These are phyloP conservation scores for Euura lappo DNA, from an alignment of 1,140 invertebrate genomes.

Conservation along the genomic window DNA sequence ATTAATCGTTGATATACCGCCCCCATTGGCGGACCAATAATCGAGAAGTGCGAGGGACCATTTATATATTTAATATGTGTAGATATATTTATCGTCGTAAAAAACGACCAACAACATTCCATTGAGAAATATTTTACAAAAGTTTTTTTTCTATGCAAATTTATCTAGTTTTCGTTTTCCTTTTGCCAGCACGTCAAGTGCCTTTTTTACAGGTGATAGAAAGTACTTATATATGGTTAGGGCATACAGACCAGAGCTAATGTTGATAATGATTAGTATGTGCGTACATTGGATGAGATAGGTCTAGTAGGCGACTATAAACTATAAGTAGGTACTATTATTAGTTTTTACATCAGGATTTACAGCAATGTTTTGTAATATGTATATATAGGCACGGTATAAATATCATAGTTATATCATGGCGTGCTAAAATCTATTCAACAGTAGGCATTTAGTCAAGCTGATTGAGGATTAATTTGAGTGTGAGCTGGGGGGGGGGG, in stretches of 20 bases:
- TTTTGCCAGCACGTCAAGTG: constrained; percentile 2
- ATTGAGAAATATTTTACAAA: background rate
- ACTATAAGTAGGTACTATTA: background rate
- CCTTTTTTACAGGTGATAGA: constrained; percentile 3
- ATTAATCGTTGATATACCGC: background rate
- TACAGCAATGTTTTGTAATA: background rate
- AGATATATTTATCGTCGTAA: constrained; percentile 7
- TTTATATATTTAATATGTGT: constrained; percentile 2
- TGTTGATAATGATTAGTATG: background rate
- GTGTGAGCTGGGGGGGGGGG: too few relatives aligned
- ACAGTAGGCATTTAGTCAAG: background rate
- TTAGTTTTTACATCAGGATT: background rate
- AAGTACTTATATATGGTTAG: constrained; percentile 1
- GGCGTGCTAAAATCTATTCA: background rate
- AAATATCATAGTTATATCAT: background rate
- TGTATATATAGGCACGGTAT: background rate
- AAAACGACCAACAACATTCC: background rate
- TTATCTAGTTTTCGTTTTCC: background rate
- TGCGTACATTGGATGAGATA: background rate
- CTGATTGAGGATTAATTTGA: too few relatives aligned
- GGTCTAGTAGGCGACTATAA: background rate
- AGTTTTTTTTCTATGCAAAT: background rate
- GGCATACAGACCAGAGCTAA: background rate
- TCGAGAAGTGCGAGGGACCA: background rate
- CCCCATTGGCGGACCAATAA: background rate